Conservation (phyloP, 1,140 invertebrate genomes). For the Drosophila cardini region DNA sequence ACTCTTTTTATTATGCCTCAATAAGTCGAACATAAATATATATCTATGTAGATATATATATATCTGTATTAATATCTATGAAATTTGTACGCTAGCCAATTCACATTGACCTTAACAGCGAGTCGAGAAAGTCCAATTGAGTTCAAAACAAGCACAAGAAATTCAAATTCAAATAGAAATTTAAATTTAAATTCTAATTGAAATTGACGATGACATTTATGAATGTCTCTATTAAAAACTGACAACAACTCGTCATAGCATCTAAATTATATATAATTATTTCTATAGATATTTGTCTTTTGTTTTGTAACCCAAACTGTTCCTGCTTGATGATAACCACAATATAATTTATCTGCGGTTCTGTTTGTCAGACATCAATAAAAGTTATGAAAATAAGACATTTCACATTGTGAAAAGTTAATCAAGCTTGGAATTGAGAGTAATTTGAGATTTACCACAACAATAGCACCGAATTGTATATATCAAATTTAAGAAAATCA, state of each 20-base stretch:
- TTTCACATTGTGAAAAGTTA: constrained; percentile 60
- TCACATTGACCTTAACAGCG: constrained; percentile 72
- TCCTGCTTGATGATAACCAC: constrained; percentile 51
- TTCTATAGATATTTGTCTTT: background rate
- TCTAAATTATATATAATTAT: constrained; percentile 4
- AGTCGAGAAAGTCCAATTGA: constrained; percentile 59
- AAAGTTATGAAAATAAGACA: constrained; percentile 40
- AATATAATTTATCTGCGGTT: constrained; percentile 27
- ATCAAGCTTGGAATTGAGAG: constrained; percentile 44
- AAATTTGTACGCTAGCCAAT: constrained; percentile 59
- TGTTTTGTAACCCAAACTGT: constrained; percentile 49
- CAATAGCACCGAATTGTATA: constrained; percentile 47
- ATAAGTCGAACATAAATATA: constrained; percentile 6
- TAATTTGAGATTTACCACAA: constrained; percentile 55
- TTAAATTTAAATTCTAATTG: constrained; percentile 63
- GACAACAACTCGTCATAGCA: constrained; percentile 36
- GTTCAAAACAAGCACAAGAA: constrained; percentile 49
- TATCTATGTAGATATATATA: constrained; percentile 15
- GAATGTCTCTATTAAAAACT: constrained; percentile 68
- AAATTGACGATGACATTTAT: constrained; percentile 79
- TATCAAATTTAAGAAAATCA: constrained; percentile 16
- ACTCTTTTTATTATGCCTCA: constrained; percentile 37
- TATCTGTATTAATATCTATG: constrained; percentile 18
- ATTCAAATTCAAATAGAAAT: too few relatives aligned
- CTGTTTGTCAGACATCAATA: constrained; percentile 46